These are phyloP conservation scores for Cryptotis parvus DNA, from an alignment of 2,113 vertebrate genomes.

Conservation along the genomic window DNA sequence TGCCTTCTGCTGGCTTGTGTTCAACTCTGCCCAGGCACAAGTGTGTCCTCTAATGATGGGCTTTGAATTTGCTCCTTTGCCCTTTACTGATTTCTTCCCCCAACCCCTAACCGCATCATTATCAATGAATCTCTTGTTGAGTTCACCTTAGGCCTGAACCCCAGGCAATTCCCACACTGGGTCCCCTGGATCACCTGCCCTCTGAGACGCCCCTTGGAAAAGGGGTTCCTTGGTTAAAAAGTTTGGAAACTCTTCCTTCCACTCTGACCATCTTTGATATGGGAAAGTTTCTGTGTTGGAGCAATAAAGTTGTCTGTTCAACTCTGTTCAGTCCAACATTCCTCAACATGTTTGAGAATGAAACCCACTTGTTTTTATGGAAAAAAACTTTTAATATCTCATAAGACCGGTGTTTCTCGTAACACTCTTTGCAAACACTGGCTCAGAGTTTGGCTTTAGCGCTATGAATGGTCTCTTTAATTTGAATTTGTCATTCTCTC, in stretches of 20 bases:
- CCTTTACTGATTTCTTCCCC: neutral
- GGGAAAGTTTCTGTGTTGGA: neutral
- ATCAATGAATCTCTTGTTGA: neutral
- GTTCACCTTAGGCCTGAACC: neutral
- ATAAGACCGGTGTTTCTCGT: neutral
- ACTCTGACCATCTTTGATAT: neutral
- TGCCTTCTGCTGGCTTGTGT: neutral
- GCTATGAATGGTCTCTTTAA: slow-evolving; percentile 38
- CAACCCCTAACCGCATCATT: neutral
- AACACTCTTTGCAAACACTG: neutral
- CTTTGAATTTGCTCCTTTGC: neutral
- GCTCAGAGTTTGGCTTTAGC: neutral
- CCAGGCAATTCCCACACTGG: neutral
- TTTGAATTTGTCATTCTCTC: neutral
- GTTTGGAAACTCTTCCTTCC: neutral
- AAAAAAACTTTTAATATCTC: neutral
- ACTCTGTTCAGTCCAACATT: neutral
- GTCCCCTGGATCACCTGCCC: neutral
- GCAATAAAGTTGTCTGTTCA: neutral
- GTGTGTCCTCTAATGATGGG: neutral
- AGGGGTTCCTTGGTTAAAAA: neutral
- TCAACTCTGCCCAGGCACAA: neutral
- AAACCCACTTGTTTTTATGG: neutral
- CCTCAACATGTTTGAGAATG: neutral
- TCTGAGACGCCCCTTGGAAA: neutral